Percentiles rank a stretch among this genome's conserved stretches.
phyloP scores from a whole-genome alignment of 2,113 vertebrate species.

The Gracilinanus agilis region DNA sequence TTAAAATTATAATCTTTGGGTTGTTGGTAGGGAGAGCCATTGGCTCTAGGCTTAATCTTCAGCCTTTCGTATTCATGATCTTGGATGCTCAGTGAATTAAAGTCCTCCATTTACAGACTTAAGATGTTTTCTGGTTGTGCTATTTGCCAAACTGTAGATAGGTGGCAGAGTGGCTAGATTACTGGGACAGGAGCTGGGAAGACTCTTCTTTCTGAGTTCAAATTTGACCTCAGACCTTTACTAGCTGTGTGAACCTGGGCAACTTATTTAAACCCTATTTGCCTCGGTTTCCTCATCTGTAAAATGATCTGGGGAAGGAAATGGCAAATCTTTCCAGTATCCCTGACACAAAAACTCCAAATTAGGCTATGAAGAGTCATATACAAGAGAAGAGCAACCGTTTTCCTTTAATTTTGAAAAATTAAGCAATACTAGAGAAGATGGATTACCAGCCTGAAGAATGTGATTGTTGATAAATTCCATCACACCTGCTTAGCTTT shows the following conservation, averaged over 20 bases:
- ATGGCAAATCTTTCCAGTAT: too few species aligned
- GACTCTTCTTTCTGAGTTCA: too few species aligned
- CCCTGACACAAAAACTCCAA: too few species aligned
- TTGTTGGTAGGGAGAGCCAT: slow-evolving; percentile 16
- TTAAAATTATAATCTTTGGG: slow-evolving; percentile 67
- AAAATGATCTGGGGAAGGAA: too few species aligned
- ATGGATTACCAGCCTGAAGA: not conserved
- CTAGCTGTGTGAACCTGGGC: too few species aligned
- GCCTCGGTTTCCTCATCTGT: too few species aligned
- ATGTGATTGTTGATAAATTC: not conserved
- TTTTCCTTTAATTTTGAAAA: not conserved
- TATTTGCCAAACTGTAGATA: not conserved
- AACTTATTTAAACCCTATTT: too few species aligned
- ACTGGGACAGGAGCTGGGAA: too few species aligned
- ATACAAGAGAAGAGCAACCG: too few species aligned
- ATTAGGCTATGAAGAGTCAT: too few species aligned
- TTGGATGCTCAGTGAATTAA: not conserved
- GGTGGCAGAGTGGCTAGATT: too few species aligned
- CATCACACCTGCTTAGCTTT: not conserved
- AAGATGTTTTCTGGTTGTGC: not conserved
- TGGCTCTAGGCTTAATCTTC: slow-evolving; percentile 15
- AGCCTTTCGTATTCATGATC: not conserved
- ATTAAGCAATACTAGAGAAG: not conserved
- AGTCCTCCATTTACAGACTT: slow-evolving; percentile 8
- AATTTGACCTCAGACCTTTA: too few species aligned